These are phyloP conservation scores for Diuraphis noxia DNA, from an alignment of 1,140 invertebrate genomes.

Conservation along the genomic window DNA sequence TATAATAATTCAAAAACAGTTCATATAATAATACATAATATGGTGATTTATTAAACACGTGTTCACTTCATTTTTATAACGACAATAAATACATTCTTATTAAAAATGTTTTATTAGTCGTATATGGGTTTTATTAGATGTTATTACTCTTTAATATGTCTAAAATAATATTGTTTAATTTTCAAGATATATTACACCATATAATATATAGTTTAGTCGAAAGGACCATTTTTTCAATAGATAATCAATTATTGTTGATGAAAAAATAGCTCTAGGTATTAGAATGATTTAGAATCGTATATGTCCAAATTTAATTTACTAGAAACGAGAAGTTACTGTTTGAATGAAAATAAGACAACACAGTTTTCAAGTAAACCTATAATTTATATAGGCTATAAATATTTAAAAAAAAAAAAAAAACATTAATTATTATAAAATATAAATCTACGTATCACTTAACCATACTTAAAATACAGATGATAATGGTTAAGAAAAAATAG, in stretches of 20 bases:
- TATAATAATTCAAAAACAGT: too few relatives aligned
- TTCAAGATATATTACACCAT: not conserved
- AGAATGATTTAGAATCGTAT: not conserved
- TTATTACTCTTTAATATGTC: not conserved
- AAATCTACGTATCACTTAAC: fast-evolving
- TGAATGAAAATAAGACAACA: not conserved
- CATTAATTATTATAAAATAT: not conserved
- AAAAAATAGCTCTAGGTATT: not conserved
- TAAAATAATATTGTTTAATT: too few relatives aligned
- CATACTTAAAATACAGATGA: not conserved
- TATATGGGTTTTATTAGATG: not conserved
- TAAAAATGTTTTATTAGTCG: not conserved
- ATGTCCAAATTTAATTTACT: not conserved
- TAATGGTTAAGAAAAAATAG: not conserved
- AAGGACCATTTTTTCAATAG: not conserved
- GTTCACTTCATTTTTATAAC: not conserved
- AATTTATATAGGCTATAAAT: not conserved
- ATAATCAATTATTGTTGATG: not conserved
- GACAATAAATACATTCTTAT: not conserved
- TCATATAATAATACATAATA: not conserved
- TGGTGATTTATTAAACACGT: not conserved
- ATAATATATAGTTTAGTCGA: not conserved
- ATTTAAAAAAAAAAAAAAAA: not conserved
- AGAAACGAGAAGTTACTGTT: not conserved
- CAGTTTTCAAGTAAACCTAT: not conserved